phyloP scores from a whole-genome alignment of 2,113 vertebrate genomes.

The Sula dactylatra region DNA sequence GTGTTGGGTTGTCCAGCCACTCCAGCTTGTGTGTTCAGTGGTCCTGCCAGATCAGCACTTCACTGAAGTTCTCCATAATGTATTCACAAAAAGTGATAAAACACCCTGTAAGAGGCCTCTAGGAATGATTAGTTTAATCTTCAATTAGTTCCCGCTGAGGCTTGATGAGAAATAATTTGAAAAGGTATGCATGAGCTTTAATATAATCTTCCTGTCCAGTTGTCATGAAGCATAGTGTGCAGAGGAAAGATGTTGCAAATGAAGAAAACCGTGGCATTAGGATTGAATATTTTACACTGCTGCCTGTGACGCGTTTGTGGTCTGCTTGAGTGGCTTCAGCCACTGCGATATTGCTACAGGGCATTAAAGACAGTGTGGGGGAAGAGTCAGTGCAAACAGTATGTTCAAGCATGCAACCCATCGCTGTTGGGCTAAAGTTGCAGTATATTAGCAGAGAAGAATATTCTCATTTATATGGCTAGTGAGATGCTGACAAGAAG shows the following conservation, averaged over 20 bases:
- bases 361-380: background rate
- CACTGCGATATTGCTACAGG: background rate
- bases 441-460: background rate
- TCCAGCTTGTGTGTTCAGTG: background rate
- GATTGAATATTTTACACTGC: background rate
- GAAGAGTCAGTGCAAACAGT: background rate
- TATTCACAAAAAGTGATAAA: constrained; percentile 1
- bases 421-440: background rate
- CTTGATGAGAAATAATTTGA: constrained; percentile 50
- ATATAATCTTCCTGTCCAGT: background rate
- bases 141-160: constrained; percentile 47
- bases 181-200: background rate
- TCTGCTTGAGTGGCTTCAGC: background rate
- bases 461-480: background rate
- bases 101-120: background rate
- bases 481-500: background rate
- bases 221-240: background rate
- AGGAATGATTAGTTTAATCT: constrained; percentile 55
- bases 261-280: background rate
- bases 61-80: background rate
- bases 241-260: background rate
- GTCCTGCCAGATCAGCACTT: constrained; percentile 2
- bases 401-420: background rate
- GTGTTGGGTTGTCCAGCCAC: background rate
- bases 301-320: background rate